Evolutionary conservation across 2,113 vertebrate genomes (phyloP), one percentile per base, ranked within the genome.

Genomic region (Epinephelus cyanopodus): DNA sequence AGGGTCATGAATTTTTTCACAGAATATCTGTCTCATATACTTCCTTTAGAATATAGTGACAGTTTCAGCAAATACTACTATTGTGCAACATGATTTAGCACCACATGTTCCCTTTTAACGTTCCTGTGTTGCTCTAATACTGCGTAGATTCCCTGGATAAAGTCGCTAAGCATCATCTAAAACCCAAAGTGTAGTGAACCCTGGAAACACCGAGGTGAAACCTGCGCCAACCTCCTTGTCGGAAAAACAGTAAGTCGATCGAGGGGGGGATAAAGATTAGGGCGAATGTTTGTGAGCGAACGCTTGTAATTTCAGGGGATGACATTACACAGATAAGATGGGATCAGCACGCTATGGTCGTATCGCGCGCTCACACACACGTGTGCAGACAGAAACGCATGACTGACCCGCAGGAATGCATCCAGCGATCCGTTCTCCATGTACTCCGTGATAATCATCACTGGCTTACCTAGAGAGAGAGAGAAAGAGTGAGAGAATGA

Each of bases 401-500:
- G 90, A 97, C 98, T 81, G 96, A 99, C 98, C 97, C 98, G 96
- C 90, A 99, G 96, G 95, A 99, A 99, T 68, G 97, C 96, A 93
- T 99, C 98, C 96, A 99, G 95, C 48, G 98, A 99, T 63, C 98
- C 98, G 23, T 99, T 99, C 90, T 99, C 98, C 98, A 99, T 99
- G 96, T 99, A 99, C 91, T 99, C 98, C 2, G 98, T 99, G 94
- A 99, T 99, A 95, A 99, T 99, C 98, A 99, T 99, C 90, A 99
- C 98, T 6, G 98, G 98, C 92, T 99, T 99, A 96, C 98, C 98
- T 99, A 95, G 80, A 94, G 77, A 91, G 87, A 95, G 94, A 91
- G 94, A 93, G 91, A 62, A 57, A 92, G 89, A 52, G 39, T 54
- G 77, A 82, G 94, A 95, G 94, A 95, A 72, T 18, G 74, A 85